Percentiles rank a stretch among this genome's conserved stretches.
phyloP scores from a whole-genome alignment of 1,140 invertebrate genomes.

The Caenorhabditis tropicalis region DNA sequence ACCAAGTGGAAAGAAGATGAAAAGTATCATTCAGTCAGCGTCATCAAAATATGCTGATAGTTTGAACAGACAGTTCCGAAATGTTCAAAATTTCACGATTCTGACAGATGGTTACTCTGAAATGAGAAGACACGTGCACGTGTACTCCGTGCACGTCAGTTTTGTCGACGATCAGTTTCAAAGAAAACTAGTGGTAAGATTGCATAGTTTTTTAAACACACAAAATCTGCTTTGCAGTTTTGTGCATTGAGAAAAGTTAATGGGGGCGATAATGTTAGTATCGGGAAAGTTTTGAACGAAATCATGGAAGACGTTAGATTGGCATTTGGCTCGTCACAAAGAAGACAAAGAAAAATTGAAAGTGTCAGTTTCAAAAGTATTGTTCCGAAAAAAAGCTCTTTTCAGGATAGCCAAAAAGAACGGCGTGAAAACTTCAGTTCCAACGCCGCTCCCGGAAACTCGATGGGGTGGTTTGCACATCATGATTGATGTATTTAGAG shows the following conservation, averaged over 20 bases:
- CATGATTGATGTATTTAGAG: not conserved
- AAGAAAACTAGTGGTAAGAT: too few relatives aligned
- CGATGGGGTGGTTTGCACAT: not conserved
- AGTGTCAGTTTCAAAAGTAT: not conserved
- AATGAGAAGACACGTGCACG: too few relatives aligned
- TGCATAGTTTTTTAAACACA: too few relatives aligned
- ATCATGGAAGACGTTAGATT: not conserved
- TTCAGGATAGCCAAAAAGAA: not conserved
- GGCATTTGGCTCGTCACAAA: not conserved
- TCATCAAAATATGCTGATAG: too few relatives aligned
- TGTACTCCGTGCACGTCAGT: too few relatives aligned
- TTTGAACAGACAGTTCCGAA: too few relatives aligned
- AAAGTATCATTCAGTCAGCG: too few relatives aligned
- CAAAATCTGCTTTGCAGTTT: not conserved
- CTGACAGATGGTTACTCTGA: too few relatives aligned
- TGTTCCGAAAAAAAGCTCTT: too few relatives aligned
- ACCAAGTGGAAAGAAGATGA: too few relatives aligned
- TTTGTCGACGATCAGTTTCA: too few relatives aligned
- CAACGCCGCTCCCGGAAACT: not conserved
- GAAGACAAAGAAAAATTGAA: not conserved
- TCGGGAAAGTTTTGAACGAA: not conserved
- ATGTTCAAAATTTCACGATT: too few relatives aligned
- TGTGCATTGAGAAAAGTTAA: not conserved
- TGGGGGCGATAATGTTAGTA: not conserved
- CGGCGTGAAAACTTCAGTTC: not conserved